Conservation (phyloP, 2,888 invertebrate genomes). For the Leptarthrus brevirostris region DNA sequence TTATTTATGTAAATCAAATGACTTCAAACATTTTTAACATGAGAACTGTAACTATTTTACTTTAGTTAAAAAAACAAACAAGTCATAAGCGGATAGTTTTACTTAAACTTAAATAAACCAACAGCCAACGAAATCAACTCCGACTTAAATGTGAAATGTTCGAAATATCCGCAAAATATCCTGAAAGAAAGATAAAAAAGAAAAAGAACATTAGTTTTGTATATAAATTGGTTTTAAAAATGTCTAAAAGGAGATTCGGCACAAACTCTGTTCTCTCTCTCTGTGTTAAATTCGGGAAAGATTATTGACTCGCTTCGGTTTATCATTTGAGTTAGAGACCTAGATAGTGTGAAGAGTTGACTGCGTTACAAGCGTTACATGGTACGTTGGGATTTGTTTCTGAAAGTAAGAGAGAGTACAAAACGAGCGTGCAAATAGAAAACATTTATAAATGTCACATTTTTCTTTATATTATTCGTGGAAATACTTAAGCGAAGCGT, state of each 20-base stretch:
- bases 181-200: slow-evolving; percentile 51
- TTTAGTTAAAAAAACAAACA: no score
- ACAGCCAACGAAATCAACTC: slow-evolving; percentile 22
- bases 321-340: background rate
- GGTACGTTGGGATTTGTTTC: slow-evolving; percentile 36
- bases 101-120: no score
- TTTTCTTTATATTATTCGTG: background rate
- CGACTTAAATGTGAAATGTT: slow-evolving; percentile 43
- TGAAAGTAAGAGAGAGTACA: slow-evolving; percentile 54
- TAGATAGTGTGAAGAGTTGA: slow-evolving; percentile 4
- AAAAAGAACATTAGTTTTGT: slow-evolving; percentile 49
- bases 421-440: slow-evolving; percentile 48
- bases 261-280: slow-evolving; percentile 9
- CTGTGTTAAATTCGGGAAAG: slow-evolving; percentile 3
- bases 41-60: background rate
- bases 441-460: slow-evolving; percentile 30
- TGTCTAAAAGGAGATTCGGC: slow-evolving; percentile 12
- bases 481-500: background rate
- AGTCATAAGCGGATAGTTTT: no score
- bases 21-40: no score
- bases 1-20: no score
- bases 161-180: slow-evolving; percentile 40
- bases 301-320: no score
- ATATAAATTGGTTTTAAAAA: slow-evolving; percentile 20
- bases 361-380: slow-evolving; percentile 18